phyloP scores from a whole-genome alignment of 2,113 vertebrate species.

The Regulus satrapa region DNA sequence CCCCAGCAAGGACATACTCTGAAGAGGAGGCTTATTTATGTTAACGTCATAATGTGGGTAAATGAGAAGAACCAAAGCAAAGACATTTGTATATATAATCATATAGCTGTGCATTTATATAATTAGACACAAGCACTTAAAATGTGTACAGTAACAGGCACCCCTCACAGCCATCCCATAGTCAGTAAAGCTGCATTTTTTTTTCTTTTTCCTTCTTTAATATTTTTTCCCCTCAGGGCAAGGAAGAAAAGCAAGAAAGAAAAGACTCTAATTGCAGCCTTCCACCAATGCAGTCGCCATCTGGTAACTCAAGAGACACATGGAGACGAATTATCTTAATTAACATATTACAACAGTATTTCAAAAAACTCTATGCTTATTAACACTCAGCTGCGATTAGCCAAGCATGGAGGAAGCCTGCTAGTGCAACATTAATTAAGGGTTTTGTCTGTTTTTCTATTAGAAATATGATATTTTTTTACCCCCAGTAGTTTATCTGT shows the following conservation, averaged over 20 bases:
- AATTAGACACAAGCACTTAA: constrained; percentile 71
- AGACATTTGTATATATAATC: constrained; percentile 67
- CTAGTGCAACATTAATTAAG: constrained; percentile 51
- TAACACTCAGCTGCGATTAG: constrained; percentile 66
- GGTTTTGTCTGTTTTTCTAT: constrained; percentile 42
- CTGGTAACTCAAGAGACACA: constrained; percentile 72
- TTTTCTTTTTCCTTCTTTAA: background rate
- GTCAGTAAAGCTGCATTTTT: constrained; percentile 14
- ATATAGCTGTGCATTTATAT: constrained; percentile 64
- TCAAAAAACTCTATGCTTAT: constrained; percentile 60
- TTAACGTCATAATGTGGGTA: constrained; percentile 26
- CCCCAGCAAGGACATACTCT: background rate
- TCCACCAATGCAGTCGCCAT: constrained; percentile 71
- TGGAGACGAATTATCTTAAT: constrained; percentile 76
- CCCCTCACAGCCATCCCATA: constrained; percentile 61
- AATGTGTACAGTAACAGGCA: constrained; percentile 60
- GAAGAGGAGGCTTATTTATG: constrained; percentile 36
- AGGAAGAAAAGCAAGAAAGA: constrained; percentile 52
- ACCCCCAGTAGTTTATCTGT: background rate
- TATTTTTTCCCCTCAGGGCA: background rate
- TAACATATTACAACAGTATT: constrained; percentile 72
- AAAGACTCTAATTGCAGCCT: constrained; percentile 75
- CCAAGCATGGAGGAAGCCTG: constrained; percentile 31
- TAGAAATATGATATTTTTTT: constrained; percentile 3
- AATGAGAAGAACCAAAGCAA: constrained; percentile 54